Evolutionary conservation across 2,888 invertebrate genomes (phyloP), one percentile per base, ranked within the genome.

Genomic region (Catocala sponsa): DNA sequence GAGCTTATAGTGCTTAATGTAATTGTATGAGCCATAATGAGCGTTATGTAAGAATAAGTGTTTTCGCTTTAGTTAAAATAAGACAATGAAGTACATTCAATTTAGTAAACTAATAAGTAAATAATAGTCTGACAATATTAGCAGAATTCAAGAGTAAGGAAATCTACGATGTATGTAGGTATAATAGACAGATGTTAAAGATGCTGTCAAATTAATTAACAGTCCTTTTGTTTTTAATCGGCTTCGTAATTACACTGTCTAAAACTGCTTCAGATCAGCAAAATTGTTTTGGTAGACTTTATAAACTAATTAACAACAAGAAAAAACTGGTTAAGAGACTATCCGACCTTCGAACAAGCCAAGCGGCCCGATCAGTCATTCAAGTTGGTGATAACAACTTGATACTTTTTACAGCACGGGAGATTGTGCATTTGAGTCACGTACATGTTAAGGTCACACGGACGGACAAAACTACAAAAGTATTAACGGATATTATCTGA

Each of bases 221-320:
- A 72, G 55, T 62, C 47, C 47, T 73, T 59, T 76, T 73, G 15
- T 70, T 68, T 79, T 74, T 69, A 76, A 78, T 71, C 63, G 68
- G 65, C 54, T 65, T 53, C 32, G 64, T 79, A 79, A 80, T 80
- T 74, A 78, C 63, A 68, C 73, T 72, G 72, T 71, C 76, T 68
- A 59, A 78, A 76, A 68, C 75, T 70, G 72, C 66, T 78, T 68
- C 68, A 77, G 71, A 68, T 51, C 7, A 32, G 44, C 10, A 56
- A 74, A 74, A 76, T 78, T 78, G 74, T 76, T 80, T 82, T 78
- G 80, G 83, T 83, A 83, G 77, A 80, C 80, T 84, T 83, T 74
- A 65, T 72, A 82, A 83, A 83, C 69, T 80, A 83, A 81, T 84
- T 78, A 79, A 72, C 73, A 73, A 70, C 65, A 59, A 71, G 74